Evolutionary conservation across 2,888 invertebrate genomes (phyloP), one percentile per base, ranked within the genome.

Genomic region (Ryuthela nishihirai): DNA sequence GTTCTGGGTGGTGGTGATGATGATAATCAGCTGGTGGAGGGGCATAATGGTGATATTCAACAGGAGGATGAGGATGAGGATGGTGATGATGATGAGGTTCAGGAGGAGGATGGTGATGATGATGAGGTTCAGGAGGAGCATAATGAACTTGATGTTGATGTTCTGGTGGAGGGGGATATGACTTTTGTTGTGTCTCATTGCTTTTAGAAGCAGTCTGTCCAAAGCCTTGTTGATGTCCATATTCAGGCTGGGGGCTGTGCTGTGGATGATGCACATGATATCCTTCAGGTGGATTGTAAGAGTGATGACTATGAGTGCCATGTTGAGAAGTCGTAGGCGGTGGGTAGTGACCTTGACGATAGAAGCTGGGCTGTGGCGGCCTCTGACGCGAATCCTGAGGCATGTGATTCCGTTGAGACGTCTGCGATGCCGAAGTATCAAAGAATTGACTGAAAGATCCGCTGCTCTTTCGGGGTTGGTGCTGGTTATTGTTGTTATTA

Each of bases 171-270:
- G 23, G 39, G 4, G 20, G n/a, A 1, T 17, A 24, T 18, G 15
- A 20, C 2, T 46, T 24, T 6, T 20, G 23, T 12, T 44, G 43
- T 3, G 59, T 53, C 20, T 59, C 53, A 23, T 59, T 10, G 40
- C 10, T 5, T 59, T n/a, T n/a, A n/a, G n/a, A n/a, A n/a, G n/a
- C n/a, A n/a, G n/a, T n/a, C n/a, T 58, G 50, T 4, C 56, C 56
- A 38, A 58, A 58, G 5, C 56, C 56, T 24, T 58, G 50, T 17
- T 58, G 56, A 4, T 58, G 56, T 2, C 56, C 56, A 24, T 46
- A 46, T 0, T 42, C 50, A 1, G 56, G 46, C 4, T 48, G 62
- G 10, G 55, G 62, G 18, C 52, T 46, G 35, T 62, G 53, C 15
- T 17, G 24, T 4, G 43, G 61, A 25, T 56, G 40, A 23, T 3